phyloP scores from a whole-genome alignment of 1,140 invertebrate genomes.

The Cydia pomonella region DNA sequence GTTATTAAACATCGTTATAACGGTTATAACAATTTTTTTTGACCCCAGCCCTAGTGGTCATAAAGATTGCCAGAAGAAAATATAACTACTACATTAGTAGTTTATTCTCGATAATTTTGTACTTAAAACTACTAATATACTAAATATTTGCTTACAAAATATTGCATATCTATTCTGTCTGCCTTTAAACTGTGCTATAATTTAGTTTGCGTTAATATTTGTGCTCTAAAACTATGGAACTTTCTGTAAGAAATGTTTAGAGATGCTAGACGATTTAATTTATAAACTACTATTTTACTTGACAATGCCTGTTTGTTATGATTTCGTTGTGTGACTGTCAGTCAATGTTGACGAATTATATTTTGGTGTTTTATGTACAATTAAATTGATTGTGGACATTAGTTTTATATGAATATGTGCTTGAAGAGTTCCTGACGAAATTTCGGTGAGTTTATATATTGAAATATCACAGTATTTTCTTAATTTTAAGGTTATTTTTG shows the following conservation, averaged over 20 bases:
- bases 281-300: not conserved
- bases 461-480: not conserved
- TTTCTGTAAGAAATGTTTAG: not conserved
- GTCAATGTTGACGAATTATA: conserved; percentile 5
- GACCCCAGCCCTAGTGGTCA: too few species aligned
- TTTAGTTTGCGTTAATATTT: too few species aligned
- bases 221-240: not conserved
- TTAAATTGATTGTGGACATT: conserved; percentile 1
- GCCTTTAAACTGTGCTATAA: too few species aligned
- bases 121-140: too few species aligned
- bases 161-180: too few species aligned
- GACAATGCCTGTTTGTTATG: conserved; percentile 11
- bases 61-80: too few species aligned
- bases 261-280: not conserved
- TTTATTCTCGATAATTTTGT: too few species aligned
- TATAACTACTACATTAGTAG: too few species aligned
- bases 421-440: not conserved
- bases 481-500: not conserved
- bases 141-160: too few species aligned
- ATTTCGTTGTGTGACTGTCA: conserved; percentile 18
- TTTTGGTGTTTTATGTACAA: not conserved
- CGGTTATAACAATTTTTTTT: too few species aligned
- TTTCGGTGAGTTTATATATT: not conserved
- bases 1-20: too few species aligned
- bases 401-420: not conserved